Conservation (phyloP, 2,888 invertebrate species). For the Apeira syringaria region DNA sequence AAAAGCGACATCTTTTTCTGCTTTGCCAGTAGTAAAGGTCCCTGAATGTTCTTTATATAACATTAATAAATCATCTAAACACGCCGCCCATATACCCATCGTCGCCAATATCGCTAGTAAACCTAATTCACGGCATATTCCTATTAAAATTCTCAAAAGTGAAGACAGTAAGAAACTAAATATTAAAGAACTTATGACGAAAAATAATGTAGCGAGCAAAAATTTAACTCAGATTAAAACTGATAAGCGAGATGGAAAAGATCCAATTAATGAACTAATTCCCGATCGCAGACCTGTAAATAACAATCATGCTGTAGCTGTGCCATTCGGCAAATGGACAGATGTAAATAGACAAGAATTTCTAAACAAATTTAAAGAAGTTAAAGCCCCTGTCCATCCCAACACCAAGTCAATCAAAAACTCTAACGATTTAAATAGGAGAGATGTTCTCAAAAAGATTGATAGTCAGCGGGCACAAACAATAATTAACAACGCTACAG, state of each 20-base stretch:
- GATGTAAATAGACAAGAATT: slow-evolving; percentile 74
- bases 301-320: slow-evolving; percentile 57
- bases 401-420: slow-evolving; percentile 72
- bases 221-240: slow-evolving; percentile 6
- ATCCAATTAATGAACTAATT: slow-evolving; percentile 14
- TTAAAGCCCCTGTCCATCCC: slow-evolving; percentile 54
- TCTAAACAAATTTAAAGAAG: slow-evolving; percentile 69
- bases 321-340: slow-evolving; percentile 78
- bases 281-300: slow-evolving; percentile 46
- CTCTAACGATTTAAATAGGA: slow-evolving; percentile 72
- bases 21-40: not conserved
- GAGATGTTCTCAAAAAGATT: slow-evolving; percentile 72
- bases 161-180: slow-evolving; percentile 5
- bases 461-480: slow-evolving; percentile 65
- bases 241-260: slow-evolving; percentile 11
- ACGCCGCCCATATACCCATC: slow-evolving; percentile 7
- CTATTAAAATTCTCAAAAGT: slow-evolving; percentile 1
- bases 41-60: not conserved
- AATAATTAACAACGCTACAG: slow-evolving; percentile 42
- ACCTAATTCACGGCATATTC: slow-evolving; percentile 5
- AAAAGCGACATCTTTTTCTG: not conserved
- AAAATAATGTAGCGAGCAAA: slow-evolving; percentile 2
- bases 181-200: slow-evolving; percentile 6
- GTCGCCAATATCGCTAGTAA: slow-evolving; percentile 8
- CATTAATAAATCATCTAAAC: slow-evolving; percentile 1